Base-by-base conservation (phyloP, 2,797 vertebrate genomes). In the Schizopygopsis malacanthus region DNA sequence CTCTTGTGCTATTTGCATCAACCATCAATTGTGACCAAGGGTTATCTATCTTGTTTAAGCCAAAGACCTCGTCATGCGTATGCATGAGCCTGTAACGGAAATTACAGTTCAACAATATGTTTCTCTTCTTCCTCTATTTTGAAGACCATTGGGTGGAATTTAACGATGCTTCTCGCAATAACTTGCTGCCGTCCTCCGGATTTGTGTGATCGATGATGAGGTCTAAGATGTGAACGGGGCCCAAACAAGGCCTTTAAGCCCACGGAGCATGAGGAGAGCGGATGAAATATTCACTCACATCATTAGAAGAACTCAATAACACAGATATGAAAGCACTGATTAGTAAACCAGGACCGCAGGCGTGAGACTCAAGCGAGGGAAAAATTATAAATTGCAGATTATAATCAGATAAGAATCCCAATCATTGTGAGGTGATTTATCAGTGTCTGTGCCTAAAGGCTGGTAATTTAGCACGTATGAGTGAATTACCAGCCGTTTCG, bases 401-500 rank as follows among this genome's bases (percentile, higher is more conserved):
- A 89, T 81, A 89, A 89, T 87, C 87, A 88, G 90, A 90, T 89
- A 88, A 86, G 86, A 88, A 89, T 89, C 87, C 81, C 87, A 90
- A 90, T 89, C 86, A 89, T 87, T 67, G 84, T 89, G 85, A 89
- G 83, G 88, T 84, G 87, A 84, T 87, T 90, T 85, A 90, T 90
- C 85, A 89, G 86, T 87, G 88, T 88, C 85, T 87, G 72, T 87
- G 86, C 85, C 84, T 87, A 87, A 90, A 87, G 85, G 84, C 84
- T 81, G 80, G 79, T 89, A 88, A 90, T 90, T 87, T 87, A 87
- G 82, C 70, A 86, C 86, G 86, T 88, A 80, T 86, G 71, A 88
- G 83, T 82, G 84, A 85, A 86, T 91, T 94, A 93, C 89, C 92
- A 92, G 90, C 84, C 85, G 72, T 63, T 81, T 75, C 89, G 79